Conservation (phyloP, 2,797 vertebrate species). For the Otolemur crassicaudatus region DNA sequence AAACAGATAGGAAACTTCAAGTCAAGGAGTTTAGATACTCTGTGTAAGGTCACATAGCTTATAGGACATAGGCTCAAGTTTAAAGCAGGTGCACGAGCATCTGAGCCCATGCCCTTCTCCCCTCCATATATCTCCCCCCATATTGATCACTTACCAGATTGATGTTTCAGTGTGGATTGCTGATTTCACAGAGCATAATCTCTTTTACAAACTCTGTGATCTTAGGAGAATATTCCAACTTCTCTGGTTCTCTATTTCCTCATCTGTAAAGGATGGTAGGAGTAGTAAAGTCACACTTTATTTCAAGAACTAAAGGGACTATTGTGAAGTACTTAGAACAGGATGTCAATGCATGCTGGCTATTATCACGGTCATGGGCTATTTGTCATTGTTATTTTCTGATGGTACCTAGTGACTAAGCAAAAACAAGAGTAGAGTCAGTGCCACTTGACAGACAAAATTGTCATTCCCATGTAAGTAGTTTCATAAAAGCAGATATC, state of each 20-base stretch:
- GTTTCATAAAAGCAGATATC: slow-evolving; percentile 46
- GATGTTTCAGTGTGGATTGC: neutral
- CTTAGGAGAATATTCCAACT: neutral
- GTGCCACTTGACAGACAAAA: neutral
- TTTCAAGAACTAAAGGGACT: neutral
- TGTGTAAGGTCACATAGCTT: neutral
- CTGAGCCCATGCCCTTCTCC: neutral
- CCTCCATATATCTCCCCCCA: neutral
- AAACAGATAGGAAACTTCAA: neutral
- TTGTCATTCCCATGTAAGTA: neutral
- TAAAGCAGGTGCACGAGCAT: neutral
- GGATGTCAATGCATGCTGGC: neutral
- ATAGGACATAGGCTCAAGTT: neutral
- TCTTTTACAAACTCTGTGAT: neutral
- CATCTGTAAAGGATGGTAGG: neutral
- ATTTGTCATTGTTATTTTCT: neutral
- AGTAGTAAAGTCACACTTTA: neutral
- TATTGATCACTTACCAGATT: neutral
- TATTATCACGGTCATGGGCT: neutral
- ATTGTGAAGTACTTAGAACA: neutral
- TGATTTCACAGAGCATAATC: neutral
- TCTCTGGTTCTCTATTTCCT: neutral
- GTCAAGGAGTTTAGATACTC: neutral
- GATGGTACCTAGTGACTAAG: neutral
- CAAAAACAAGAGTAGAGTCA: neutral